These are phyloP conservation scores for Troides oblongomaculatus DNA, from an alignment of 2,888 invertebrate species.

Conservation along the genomic window DNA sequence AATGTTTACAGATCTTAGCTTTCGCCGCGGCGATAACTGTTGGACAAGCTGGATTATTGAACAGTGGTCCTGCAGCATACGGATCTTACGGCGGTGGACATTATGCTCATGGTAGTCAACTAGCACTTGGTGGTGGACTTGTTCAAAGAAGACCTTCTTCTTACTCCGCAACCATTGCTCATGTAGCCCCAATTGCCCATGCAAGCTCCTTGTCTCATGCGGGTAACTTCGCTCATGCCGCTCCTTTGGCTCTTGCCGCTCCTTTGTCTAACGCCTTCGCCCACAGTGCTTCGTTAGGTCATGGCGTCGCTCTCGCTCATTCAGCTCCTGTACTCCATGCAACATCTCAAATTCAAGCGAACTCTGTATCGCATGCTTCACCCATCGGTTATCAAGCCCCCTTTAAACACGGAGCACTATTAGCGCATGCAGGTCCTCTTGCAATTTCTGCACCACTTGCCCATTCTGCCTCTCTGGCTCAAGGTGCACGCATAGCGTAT, in stretches of 20 bases:
- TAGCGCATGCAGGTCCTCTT: constrained; percentile 38
- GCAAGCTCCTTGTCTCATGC: constrained; percentile 27
- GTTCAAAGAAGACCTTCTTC: constrained; percentile 28
- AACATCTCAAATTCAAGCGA: constrained; percentile 40
- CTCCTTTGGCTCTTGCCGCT: constrained; percentile 40
- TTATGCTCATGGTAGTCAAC: constrained; percentile 16
- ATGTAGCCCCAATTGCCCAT: constrained; percentile 25
- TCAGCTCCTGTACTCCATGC: constrained; percentile 40
- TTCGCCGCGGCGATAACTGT: constrained; percentile 63
- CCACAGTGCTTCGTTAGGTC: constrained; percentile 41
- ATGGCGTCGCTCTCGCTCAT: constrained; percentile 36
- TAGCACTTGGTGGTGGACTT: constrained; percentile 25
- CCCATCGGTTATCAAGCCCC: constrained; percentile 28
- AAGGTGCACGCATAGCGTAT: constrained; percentile 39
- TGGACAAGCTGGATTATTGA: constrained; percentile 73
- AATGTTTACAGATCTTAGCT: constrained; percentile 56
- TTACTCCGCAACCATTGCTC: constrained; percentile 30
- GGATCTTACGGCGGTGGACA: constrained; percentile 37
- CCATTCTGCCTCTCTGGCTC: constrained; percentile 39
- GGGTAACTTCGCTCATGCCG: constrained; percentile 31
- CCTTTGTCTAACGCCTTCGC: constrained; percentile 34
- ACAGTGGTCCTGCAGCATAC: constrained; percentile 45
- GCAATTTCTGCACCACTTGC: constrained; percentile 39
- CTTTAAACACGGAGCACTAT: constrained; percentile 27
- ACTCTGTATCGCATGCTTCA: constrained; percentile 25